phyloP scores from a whole-genome alignment of 2,888 invertebrate species.

The Drosophila anceps region DNA sequence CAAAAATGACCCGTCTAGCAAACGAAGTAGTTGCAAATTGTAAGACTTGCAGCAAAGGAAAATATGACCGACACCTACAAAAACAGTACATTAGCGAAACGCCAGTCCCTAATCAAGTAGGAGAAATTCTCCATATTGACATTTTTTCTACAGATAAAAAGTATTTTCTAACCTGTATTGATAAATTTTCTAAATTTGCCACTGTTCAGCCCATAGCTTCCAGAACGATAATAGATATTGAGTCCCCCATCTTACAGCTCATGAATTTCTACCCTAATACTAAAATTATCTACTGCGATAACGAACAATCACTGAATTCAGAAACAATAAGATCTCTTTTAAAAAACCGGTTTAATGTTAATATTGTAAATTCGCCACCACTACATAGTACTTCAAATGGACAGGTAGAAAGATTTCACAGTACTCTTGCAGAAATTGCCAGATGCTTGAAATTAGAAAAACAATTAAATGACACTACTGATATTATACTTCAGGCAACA shows the following conservation, averaged over 20 bases:
- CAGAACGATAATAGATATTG: background rate
- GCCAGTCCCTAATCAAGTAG: background rate
- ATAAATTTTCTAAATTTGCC: background rate
- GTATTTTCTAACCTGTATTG: background rate
- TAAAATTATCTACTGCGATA: background rate
- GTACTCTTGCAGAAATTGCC: slow-evolving; percentile 52
- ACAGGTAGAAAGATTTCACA: slow-evolving; percentile 18
- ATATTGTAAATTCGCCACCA: slow-evolving; percentile 35
- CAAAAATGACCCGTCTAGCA: background rate
- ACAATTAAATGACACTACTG: background rate
- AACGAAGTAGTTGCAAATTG: background rate
- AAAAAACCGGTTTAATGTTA: slow-evolving; percentile 1
- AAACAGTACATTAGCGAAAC: background rate
- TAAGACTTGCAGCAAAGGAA: background rate
- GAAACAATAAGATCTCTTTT: slow-evolving; percentile 4
- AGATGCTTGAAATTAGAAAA: slow-evolving; percentile 45
- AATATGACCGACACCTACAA: background rate
- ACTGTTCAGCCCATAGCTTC: background rate
- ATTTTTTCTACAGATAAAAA: background rate
- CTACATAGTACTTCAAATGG: slow-evolving; percentile 43
- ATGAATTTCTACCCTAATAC: background rate
- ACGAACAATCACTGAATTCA: background rate
- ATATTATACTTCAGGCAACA: slow-evolving; percentile 9
- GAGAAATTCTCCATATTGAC: background rate
- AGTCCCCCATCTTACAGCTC: background rate